Conservation (phyloP, 1,140 invertebrate genomes). For the Vanessa tameamea region DNA sequence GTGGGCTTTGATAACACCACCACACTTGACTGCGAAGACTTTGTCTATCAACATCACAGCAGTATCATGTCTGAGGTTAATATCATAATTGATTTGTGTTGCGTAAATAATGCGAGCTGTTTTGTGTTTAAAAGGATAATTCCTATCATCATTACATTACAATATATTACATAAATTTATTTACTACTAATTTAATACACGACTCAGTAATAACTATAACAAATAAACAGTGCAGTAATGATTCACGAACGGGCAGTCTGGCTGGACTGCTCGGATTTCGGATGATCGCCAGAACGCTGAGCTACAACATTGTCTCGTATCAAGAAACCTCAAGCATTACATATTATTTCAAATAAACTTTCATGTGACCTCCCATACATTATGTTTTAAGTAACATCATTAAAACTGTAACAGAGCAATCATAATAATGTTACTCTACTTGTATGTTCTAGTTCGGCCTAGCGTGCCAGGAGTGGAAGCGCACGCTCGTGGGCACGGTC, state of each 20-base stretch:
- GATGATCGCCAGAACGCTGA: no score
- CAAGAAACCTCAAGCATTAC: no score
- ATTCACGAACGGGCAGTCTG: background rate
- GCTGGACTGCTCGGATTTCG: background rate
- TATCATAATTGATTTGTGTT: background rate
- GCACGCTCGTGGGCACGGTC: constrained; percentile 86
- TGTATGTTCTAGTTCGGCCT: constrained; percentile 58
- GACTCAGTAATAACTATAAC: background rate
- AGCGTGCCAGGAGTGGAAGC: constrained; percentile 84
- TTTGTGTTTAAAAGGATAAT: no score
- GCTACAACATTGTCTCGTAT: no score
- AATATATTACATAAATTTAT: background rate
- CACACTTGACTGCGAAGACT: constrained; percentile 46
- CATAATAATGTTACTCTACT: background rate
- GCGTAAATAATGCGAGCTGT: no score
- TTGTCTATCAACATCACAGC: constrained; percentile 57
- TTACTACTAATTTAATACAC: background rate
- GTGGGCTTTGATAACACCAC: constrained; percentile 57
- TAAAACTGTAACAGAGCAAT: background rate
- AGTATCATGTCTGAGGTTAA: constrained; percentile 64
- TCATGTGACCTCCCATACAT: no score
- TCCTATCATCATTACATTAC: no score
- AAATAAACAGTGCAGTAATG: background rate
- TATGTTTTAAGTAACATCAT: no score
- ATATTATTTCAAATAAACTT: no score